A percentile compares a stretch with the other conserved stretches of the same genome.
phyloP scores from a whole-genome alignment of 2,888 invertebrate species.

The Lutraria lutraria region DNA sequence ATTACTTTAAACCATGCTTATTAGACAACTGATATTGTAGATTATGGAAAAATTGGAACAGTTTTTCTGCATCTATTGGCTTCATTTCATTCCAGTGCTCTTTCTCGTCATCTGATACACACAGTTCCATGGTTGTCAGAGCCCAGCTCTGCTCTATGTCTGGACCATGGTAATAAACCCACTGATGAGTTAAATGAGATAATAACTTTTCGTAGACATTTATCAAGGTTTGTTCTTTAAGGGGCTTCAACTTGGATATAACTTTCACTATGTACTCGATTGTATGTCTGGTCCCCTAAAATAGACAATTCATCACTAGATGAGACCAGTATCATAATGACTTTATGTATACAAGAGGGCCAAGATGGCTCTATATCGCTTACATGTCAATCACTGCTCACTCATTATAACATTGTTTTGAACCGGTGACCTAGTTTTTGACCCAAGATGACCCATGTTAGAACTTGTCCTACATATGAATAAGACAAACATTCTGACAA shows the following conservation, averaged over 20 bases:
- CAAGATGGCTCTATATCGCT: too few relatives aligned
- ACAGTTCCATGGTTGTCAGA: conserved; percentile 51
- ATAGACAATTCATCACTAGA: not conserved
- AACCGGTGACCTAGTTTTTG: too few relatives aligned
- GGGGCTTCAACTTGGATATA: conserved; percentile 90
- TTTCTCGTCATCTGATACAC: conserved; percentile 37
- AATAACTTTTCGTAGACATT: conserved; percentile 90
- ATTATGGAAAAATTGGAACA: conserved; percentile 65
- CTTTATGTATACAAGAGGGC: too few relatives aligned
- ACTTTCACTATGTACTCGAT: conserved; percentile 92
- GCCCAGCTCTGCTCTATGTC: conserved; percentile 64
- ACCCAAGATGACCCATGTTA: too few relatives aligned
- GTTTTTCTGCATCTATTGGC: conserved; percentile 46
- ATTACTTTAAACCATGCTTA: conserved; percentile 3
- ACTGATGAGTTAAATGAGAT: conserved; percentile 91
- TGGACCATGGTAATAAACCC: conserved; percentile 59
- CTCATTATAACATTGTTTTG: too few relatives aligned
- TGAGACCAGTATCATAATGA: not conserved
- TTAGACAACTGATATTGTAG: conserved; percentile 55
- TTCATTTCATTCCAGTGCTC: conserved; percentile 75
- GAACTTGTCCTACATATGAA: too few relatives aligned
- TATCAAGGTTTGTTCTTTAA: conserved; percentile 89
- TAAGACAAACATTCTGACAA: too few relatives aligned
- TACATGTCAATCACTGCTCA: too few relatives aligned
- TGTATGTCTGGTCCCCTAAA: conserved; percentile 90